Base-by-base conservation (phyloP, 1,140 invertebrate species). In the Drosophila repleta region DNA sequence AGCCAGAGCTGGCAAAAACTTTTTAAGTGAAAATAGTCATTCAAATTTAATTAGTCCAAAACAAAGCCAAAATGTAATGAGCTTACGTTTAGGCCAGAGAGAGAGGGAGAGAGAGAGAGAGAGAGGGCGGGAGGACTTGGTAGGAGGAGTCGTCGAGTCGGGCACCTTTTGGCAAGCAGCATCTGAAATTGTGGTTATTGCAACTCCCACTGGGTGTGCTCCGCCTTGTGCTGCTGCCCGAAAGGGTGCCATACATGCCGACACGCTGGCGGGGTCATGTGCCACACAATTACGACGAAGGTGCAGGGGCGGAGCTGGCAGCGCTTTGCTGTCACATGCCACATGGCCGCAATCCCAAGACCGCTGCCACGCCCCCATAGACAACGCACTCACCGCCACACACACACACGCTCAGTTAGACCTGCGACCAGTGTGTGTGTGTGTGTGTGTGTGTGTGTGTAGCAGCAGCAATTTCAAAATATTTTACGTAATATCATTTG, bases 1-100 rank as follows among this genome's bases (percentile, higher is more conserved):
- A 35, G 32, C 10, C 76, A 49, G 63, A 29, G 63, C 53, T 68
- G 74, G 70, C 75, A 75, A 79, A 85, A 88, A 88, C 68, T 88
- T 88, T 88, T 88, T 88, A 88, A 88, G 83, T 88, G 83, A 88
- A 88, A 88, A 88, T 88, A 88, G 83, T 88, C 83, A 88, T 88
- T 88, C 83, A 88, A 88, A 88, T 88, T 88, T 88, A 88, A 88
- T 88, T 88, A 88, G 83, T 88, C 73, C 83, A 88, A 88, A 88
- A 88, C 83, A 88, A 88, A 88, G 83, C 83, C 83, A 88, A 62
- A 89, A 88, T 79, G 83, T 88, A 88, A 88, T 88, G 79, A 88
- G 84, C 83, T 88, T 88, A 88, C 84, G 83, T 72, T 87, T 74
- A 74, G 66, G 66, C 74, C 26, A 43, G 7, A n/a, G 26, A 56